Evolutionary conservation across 2,888 invertebrate species (phyloP).

Genomic region (Sminthurinus aureus): DNA sequence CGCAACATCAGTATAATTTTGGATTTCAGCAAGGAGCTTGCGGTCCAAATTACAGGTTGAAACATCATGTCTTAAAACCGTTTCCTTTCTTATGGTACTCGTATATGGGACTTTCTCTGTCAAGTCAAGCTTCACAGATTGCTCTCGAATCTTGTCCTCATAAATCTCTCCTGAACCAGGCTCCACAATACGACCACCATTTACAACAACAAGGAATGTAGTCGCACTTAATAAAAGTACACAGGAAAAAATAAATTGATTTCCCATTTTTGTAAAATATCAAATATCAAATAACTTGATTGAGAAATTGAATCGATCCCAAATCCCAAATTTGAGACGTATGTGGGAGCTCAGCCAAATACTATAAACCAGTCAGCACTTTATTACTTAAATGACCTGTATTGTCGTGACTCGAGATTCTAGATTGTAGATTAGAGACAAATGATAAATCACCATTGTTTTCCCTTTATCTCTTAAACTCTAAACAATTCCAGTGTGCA

Average conservation of each 20-base stretch:
- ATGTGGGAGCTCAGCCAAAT: too few relatives aligned
- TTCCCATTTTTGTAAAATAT: too few relatives aligned
- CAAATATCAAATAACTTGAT: too few relatives aligned
- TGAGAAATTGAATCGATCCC: too few relatives aligned
- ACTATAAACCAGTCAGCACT: too few relatives aligned
- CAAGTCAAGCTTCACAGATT: not conserved
- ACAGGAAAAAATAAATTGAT: not conserved
- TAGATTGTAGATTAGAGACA: too few relatives aligned
- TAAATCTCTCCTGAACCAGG: not conserved
- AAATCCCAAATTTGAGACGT: too few relatives aligned
- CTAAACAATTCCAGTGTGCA: too few relatives aligned
- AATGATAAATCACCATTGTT: too few relatives aligned
- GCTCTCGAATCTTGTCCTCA: not conserved
- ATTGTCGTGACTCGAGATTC: too few relatives aligned
- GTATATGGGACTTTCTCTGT: not conserved
- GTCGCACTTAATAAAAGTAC: not conserved
- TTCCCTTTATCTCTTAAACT: too few relatives aligned
- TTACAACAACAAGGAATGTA: not conserved
- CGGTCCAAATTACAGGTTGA: not conserved
- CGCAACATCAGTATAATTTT: constrained; percentile 66
- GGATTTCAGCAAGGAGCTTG: constrained; percentile 66
- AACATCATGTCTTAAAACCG: not conserved
- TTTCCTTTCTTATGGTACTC: not conserved
- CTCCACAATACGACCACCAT: not conserved
- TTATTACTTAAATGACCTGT: too few relatives aligned